phyloP scores from a whole-genome alignment of 2,797 vertebrate species.

The Ctenosaura bakeri region DNA sequence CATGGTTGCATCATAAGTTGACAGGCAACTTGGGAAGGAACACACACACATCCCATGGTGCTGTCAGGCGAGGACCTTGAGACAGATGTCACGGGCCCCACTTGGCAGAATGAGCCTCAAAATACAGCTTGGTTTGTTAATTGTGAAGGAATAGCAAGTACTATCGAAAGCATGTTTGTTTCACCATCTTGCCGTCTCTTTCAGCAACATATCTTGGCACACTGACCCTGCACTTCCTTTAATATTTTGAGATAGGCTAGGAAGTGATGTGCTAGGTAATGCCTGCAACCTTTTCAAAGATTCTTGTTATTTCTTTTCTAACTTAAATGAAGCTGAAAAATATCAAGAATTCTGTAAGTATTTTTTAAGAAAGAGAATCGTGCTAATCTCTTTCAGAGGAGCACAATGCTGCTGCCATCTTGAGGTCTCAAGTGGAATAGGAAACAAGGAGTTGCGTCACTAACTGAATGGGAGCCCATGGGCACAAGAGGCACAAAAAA shows the following conservation, averaged over 20 bases:
- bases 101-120: background rate
- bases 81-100: background rate
- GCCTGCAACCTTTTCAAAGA: no score
- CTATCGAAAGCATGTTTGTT: no score
- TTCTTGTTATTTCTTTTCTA: no score
- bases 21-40: no score
- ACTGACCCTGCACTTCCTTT: background rate
- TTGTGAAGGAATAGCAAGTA: background rate
- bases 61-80: background rate
- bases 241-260: background rate
- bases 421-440: background rate
- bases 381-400: background rate
- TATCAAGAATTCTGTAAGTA: background rate
- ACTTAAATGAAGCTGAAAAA: background rate
- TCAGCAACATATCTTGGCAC: no score
- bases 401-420: background rate
- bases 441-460: background rate
- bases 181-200: no score
- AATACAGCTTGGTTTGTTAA: background rate
- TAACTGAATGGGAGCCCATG: background rate
- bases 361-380: no score
- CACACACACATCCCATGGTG: background rate
- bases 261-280: background rate
- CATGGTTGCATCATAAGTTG: no score
- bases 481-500: no score